Evolutionary conservation across 2,797 vertebrate genomes (phyloP).

Genomic region (Phoebastria nigripes): DNA sequence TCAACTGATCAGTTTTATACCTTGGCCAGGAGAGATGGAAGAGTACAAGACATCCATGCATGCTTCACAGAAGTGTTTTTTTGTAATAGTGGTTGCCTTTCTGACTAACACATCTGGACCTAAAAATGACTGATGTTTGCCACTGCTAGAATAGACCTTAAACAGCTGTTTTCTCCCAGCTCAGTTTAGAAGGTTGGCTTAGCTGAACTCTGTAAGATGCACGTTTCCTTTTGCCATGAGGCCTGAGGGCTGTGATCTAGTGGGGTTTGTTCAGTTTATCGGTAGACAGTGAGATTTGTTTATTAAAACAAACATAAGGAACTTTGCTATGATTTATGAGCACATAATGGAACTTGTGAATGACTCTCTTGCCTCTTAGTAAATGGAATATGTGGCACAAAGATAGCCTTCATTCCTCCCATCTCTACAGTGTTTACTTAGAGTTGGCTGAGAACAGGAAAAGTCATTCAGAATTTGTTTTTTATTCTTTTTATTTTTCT

Average conservation of each 20-base stretch:
- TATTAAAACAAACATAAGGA: slow-evolving; percentile 11
- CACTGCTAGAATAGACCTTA: neutral
- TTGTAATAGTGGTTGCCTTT: neutral
- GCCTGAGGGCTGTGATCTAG: neutral
- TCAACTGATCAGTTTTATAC: neutral
- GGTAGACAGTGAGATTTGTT: neutral
- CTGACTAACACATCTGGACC: neutral
- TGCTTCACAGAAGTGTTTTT: neutral
- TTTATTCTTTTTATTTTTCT: neutral
- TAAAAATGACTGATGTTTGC: neutral
- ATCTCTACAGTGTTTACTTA: neutral
- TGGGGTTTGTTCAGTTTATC: neutral
- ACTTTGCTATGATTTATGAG: neutral
- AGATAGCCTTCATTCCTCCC: slow-evolving; percentile 10
- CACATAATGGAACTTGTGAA: slow-evolving; percentile 33
- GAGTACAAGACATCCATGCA: neutral
- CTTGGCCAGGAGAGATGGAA: neutral
- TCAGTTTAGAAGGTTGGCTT: neutral
- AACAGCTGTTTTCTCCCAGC: neutral
- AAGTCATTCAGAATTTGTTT: neutral
- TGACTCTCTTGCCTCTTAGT: neutral
- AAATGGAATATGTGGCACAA: slow-evolving; percentile 26
- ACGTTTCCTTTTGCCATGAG: neutral
- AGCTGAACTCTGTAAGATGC: neutral
- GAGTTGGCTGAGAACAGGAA: neutral